Percentiles rank a stretch among this genome's conserved stretches.
These are phyloP conservation scores for Aurelia aurita complex sp. Pacific DNA, from an alignment of 30 jellyfish, hydroid and myxozoan species.

Conservation along the genomic window DNA sequence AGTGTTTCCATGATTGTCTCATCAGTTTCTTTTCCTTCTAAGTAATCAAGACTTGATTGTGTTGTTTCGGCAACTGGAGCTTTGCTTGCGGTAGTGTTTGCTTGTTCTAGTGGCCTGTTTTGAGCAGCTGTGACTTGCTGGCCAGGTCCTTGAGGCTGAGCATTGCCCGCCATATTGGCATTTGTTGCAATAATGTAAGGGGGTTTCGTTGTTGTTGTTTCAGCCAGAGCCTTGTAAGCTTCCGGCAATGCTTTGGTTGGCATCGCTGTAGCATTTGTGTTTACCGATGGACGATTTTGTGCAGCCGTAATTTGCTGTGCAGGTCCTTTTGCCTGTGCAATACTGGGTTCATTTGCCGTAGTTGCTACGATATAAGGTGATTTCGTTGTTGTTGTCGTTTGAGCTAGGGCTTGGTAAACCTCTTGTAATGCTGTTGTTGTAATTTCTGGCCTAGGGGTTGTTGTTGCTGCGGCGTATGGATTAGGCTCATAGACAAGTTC, in stretches of 20 bases:
- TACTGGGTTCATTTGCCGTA: background rate
- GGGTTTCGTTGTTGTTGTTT: constrained; percentile 3
- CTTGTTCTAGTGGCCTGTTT: background rate
- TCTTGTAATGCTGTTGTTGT: background rate
- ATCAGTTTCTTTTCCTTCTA: constrained; percentile 55
- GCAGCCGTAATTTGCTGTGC: background rate
- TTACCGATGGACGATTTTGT: background rate
- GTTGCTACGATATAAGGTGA: constrained; percentile 1
- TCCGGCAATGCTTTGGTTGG: constrained; percentile 1
- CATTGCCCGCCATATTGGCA: background rate
- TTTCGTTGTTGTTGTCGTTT: constrained; percentile 22
- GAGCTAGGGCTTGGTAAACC: background rate
- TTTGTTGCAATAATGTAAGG: background rate
- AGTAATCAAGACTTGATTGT: background rate
- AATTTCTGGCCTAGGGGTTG: background rate
- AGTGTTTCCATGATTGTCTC: background rate
- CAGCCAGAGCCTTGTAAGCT: too few species aligned
- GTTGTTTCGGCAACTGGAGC: background rate
- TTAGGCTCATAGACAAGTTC: constrained; percentile 6
- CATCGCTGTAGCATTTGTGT: background rate
- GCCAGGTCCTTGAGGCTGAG: constrained; percentile 16
- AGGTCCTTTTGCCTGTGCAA: background rate
- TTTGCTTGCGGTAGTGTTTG: background rate
- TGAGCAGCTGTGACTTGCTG: background rate
- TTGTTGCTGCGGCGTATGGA: background rate